Evolutionary conservation across 2,797 vertebrate genomes (phyloP), one percentile per base, ranked within the genome.

Genomic region (Gallinago stenura): DNA sequence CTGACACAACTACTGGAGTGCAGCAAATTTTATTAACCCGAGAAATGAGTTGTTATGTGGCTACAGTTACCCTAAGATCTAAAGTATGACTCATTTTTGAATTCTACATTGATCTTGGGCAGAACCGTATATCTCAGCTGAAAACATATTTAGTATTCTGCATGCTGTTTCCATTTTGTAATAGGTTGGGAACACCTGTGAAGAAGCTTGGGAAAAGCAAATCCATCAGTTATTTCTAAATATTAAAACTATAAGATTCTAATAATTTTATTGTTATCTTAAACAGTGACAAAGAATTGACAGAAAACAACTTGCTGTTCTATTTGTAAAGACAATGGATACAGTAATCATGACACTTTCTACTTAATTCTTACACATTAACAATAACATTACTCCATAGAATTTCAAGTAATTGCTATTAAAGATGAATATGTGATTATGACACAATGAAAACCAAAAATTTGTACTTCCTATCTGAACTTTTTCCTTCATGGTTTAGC

Each of bases 21-120:
- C 15, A 82, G 21, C 26, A 91, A 46, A 69, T 79, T 91, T 93
- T 81, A 94, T 72, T 91, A 95, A 69, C 50, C 33, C 1, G 4
- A 86, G 69, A 81, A 88, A 86, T 83, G 4, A 83, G 69, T 71
- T 93, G 33, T 78, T 62, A 72, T 9, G 50, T 93, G 77, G 62
- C 83, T 86, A 78, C 41, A 61, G 33, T 75, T 91, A 58, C 72
- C 65, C 5, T 46, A 71, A 56, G 71, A 83, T 90, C 48, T 75
- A 28, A 95, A 77, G 50, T 20, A 45, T 94, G 85, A 91, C 61
- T 95, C 85, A 94, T 66, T 93, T 87, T 75, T 71, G 26, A 51
- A 81, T 43, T 86, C 41, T 58, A n/a, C 77, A 86, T 79, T 93
- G 95, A 94, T 94, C 77, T 95, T 3, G 4, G 61, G 61, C 46